These are phyloP conservation scores for Chrysolophus pictus DNA, from an alignment of 2,797 vertebrate species.

Conservation along the genomic window DNA sequence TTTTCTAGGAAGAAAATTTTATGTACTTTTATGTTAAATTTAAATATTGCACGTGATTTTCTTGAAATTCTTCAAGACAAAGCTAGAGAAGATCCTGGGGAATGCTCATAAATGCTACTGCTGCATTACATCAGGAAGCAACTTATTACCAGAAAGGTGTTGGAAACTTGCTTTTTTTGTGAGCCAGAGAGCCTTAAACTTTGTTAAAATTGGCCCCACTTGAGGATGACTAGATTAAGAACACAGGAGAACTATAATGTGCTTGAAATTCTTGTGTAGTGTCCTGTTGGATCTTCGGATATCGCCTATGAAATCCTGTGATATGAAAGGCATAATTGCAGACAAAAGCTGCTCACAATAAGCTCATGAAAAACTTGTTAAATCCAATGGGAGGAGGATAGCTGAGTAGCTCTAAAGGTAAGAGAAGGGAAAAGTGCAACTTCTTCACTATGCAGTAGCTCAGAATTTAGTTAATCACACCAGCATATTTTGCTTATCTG, in stretches of 20 bases:
- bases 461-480: not conserved
- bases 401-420: not conserved
- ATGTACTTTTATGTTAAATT: not conserved
- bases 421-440: not conserved
- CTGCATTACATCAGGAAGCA: not conserved
- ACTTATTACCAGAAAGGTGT: not conserved
- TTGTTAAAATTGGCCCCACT: not conserved
- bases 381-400: not conserved
- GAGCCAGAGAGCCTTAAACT: not conserved
- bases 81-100: rapidly evolving
- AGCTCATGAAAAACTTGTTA: not conserved
- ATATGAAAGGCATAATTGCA: not conserved
- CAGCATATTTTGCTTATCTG: constrained; percentile 29
- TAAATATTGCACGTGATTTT: not conserved
- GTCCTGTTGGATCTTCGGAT: not conserved
- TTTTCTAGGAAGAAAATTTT: not conserved
- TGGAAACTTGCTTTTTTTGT: not conserved
- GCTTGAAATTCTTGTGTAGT: not conserved
- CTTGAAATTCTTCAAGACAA: not conserved
- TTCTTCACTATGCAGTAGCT: not conserved
- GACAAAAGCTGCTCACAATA: not conserved
- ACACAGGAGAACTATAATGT: not conserved
- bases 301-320: not conserved
- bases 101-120: not conserved
- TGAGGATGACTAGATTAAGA: not conserved